Evolutionary conservation across 1,140 invertebrate genomes (phyloP).

Genomic region (Drosophila lowei): DNA sequence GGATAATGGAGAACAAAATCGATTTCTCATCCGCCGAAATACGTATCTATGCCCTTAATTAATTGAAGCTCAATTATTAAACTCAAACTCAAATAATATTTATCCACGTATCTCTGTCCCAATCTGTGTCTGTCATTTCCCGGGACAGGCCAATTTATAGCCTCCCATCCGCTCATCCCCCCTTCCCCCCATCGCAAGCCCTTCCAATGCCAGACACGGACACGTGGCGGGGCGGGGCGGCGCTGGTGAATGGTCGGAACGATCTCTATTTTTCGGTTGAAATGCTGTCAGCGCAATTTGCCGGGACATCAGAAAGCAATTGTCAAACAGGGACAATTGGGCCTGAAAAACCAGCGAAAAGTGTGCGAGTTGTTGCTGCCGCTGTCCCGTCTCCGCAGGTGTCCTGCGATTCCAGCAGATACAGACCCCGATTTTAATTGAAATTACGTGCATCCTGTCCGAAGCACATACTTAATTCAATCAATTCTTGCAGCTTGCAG

Average conservation of each 20-base stretch:
- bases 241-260: too few species aligned
- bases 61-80: slow-evolving; percentile 13
- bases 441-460: slow-evolving; percentile 37
- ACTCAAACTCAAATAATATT: too few species aligned
- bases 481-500: background rate
- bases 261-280: slow-evolving; percentile 37
- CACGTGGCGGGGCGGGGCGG: too few species aligned
- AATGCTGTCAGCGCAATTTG: slow-evolving; percentile 38
- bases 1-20: background rate
- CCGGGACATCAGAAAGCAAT: slow-evolving; percentile 21
- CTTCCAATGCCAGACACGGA: background rate
- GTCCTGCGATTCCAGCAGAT: background rate
- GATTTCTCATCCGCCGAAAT: too few species aligned
- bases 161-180: background rate
- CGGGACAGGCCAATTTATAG: slow-evolving; percentile 18
- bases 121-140: background rate
- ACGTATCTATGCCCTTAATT: background rate
- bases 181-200: background rate
- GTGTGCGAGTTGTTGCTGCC: background rate
- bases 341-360: slow-evolving; percentile 30
- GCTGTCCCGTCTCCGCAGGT: slow-evolving; percentile 23
- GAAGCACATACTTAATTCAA: slow-evolving; percentile 26
- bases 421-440: slow-evolving; percentile 36
- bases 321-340: slow-evolving; percentile 27
- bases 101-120: too few species aligned